A percentile compares a stretch with the other conserved stretches of the same genome.
These are phyloP conservation scores for Himalopsyche japonica DNA, from an alignment of 2,888 invertebrate genomes.

Conservation along the genomic window DNA sequence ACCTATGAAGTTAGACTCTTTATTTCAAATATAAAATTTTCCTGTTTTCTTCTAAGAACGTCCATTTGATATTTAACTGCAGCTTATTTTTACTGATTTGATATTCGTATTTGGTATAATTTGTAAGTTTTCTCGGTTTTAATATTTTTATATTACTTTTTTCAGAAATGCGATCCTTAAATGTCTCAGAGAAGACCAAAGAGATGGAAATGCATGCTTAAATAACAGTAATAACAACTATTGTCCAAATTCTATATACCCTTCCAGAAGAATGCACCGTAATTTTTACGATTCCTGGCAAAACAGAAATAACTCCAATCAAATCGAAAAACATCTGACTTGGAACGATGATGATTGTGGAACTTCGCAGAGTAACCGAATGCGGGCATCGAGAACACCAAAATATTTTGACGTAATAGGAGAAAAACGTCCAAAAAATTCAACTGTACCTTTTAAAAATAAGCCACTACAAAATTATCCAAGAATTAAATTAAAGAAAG, in stretches of 20 bases:
- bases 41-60: no score
- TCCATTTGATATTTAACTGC: no score
- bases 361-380: no score
- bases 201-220: not conserved
- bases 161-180: not conserved
- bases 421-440: not conserved
- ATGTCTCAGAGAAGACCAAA: no score
- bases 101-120: no score
- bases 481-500: not conserved
- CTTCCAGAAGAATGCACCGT: not conserved
- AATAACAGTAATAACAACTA: not conserved
- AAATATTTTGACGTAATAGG: not conserved
- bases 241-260: not conserved
- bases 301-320: not conserved
- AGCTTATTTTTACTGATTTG: no score
- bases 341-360: not conserved
- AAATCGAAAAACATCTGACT: not conserved
- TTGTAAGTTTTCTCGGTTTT: no score
- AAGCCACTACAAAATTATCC: not conserved
- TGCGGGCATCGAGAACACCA: not conserved
- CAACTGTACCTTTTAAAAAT: not conserved
- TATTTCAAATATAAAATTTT: no score
- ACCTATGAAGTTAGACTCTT: no score
- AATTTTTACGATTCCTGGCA: not conserved
- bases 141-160: not conserved